phyloP scores from a whole-genome alignment of 2,888 invertebrate species.

The Melipona bicolor region DNA sequence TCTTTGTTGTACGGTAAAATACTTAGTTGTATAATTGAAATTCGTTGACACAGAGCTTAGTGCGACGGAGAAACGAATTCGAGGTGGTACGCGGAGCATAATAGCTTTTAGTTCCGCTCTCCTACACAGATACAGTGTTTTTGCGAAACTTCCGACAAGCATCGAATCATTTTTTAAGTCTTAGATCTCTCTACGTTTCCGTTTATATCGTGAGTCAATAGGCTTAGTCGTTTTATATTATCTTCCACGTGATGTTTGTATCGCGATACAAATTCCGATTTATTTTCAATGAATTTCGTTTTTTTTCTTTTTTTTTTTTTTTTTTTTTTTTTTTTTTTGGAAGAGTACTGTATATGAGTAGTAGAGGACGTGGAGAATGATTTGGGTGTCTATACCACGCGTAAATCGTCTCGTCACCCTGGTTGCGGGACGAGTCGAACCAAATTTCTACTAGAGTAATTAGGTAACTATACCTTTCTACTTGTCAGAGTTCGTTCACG shows the following conservation, averaged over 20 bases:
- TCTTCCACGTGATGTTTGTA: background rate
- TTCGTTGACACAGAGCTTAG: background rate
- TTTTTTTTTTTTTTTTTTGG: background rate
- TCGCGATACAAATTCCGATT: background rate
- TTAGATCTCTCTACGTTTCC: background rate
- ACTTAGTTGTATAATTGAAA: background rate
- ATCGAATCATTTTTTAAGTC: conserved; percentile 26
- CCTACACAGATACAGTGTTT: conserved; percentile 32
- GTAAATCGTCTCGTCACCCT: conserved; percentile 66
- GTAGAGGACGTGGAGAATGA: background rate
- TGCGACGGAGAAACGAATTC: background rate
- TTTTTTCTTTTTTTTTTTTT: no score
- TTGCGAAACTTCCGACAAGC: background rate
- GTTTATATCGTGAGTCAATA: background rate
- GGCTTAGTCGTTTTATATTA: background rate
- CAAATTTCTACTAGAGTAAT: conserved; percentile 74
- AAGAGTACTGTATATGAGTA: conserved; percentile 21
- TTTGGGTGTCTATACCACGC: conserved; percentile 26
- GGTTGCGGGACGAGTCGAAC: conserved; percentile 75
- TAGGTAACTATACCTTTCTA: conserved; percentile 69
- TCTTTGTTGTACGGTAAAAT: background rate
- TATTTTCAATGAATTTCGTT: background rate
- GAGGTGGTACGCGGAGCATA: conserved; percentile 8
- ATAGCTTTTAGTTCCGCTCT: conserved; percentile 25
- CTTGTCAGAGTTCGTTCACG: conserved; percentile 74